Evolutionary conservation across 2,797 vertebrate genomes (phyloP), one percentile per base, ranked within the genome.

Genomic region (Onychomys leucogaster): DNA sequence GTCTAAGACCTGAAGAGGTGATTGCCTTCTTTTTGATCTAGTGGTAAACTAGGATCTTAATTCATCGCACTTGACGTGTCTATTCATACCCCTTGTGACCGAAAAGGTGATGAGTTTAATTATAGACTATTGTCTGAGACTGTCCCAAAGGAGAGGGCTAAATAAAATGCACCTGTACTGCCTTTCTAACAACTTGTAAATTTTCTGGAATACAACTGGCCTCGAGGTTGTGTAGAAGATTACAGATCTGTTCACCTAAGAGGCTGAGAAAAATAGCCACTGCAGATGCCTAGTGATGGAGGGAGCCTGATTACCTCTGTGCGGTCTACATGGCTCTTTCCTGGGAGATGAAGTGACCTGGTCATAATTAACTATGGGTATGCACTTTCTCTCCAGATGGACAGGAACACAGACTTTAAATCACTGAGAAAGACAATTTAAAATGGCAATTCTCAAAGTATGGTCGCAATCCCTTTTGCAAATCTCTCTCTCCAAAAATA

Each of bases 51-150:
- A 93, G 23, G 12, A 81, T 93, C 69, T 92, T 78, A 95, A 84
- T 88, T 92, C 90, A 49, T 94, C 69, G 86, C 37, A 46, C 14
- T 37, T 82, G 52, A 17, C 23, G 41, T 92, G 73, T 41, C 43
- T 87, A 59, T 81, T 92, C 43, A 84, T 10, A 61, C 21, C 37
- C 46, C 63, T 67, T 46, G 78, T 85, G 94, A 69, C 65, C 75
- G 81, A 92, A 97, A 90, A 77, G 55, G 46, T 87, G 77, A 61
- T 65, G 90, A 95, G 65, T 63, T 92, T 94, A 95, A 95, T 94
- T 94, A 94, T 10, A 55, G 84, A 77, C 2, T 59, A 59, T 34
- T 34, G 59, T 77, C 85, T 73, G 37, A 67, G 25, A 52, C 69
- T 37, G 43, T 63, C 75, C 89, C 12, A 25, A 55, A 43, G 34